phyloP scores from a whole-genome alignment of 2,888 invertebrate genomes.

The Amphipyra berbera region DNA sequence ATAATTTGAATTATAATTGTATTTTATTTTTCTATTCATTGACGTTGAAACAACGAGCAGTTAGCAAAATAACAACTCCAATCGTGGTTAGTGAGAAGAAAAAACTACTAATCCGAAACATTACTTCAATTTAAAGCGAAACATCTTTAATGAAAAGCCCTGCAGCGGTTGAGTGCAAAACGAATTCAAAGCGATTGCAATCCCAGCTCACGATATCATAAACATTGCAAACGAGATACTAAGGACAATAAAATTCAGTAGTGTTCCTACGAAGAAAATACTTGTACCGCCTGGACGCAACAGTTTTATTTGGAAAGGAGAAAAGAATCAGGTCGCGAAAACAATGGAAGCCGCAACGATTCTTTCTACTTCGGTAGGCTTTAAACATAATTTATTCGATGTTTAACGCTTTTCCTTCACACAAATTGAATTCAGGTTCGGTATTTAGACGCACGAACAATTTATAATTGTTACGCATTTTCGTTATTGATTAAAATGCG shows the following conservation, averaged over 20 bases:
- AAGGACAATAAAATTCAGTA: constrained; percentile 58
- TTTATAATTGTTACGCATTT: constrained; percentile 27
- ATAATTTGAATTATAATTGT: too few relatives aligned
- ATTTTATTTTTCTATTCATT: too few relatives aligned
- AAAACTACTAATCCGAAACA: constrained; percentile 31
- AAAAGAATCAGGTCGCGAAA: constrained; percentile 56
- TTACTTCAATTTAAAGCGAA: constrained; percentile 40
- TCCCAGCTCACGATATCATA: constrained; percentile 48
- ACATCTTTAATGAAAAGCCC: constrained; percentile 45
- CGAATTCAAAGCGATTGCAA: constrained; percentile 52
- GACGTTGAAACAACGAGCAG: too few relatives aligned
- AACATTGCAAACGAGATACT: constrained; percentile 59
- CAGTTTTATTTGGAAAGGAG: constrained; percentile 58
- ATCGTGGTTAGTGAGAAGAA: background rate
- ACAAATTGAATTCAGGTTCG: constrained; percentile 46
- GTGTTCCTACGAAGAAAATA: constrained; percentile 49
- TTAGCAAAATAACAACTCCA: background rate
- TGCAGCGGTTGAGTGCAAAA: constrained; percentile 48
- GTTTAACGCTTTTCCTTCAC: constrained; percentile 53
- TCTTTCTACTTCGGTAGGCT: constrained; percentile 41
- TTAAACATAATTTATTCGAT: constrained; percentile 52
- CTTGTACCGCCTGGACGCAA: constrained; percentile 55
- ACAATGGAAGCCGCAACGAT: constrained; percentile 54
- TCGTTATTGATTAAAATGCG: constrained; percentile 15
- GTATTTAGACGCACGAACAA: constrained; percentile 15